Conservation (phyloP, 2,888 invertebrate genomes). For the Erebia ligea region DNA sequence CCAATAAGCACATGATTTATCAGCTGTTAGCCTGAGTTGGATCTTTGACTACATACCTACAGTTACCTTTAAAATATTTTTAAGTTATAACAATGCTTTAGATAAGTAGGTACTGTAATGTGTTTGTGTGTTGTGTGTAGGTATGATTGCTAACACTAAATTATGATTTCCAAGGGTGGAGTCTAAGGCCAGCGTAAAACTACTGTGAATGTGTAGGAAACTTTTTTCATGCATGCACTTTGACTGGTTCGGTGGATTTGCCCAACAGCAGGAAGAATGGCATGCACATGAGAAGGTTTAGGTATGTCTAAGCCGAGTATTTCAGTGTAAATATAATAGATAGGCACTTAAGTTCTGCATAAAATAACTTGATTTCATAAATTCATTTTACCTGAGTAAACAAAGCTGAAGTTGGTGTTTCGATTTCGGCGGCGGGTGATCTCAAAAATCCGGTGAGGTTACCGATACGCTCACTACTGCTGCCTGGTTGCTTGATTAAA, state of each 20-base stretch:
- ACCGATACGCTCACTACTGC: constrained; percentile 87
- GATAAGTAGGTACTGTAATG: too few relatives aligned
- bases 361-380: not conserved
- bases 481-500: constrained; percentile 81
- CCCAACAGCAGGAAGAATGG: too few relatives aligned
- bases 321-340: too few relatives aligned
- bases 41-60: not conserved
- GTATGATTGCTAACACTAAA: too few relatives aligned
- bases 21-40: not conserved
- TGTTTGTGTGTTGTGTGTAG: too few relatives aligned
- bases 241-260: too few relatives aligned
- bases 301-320: too few relatives aligned
- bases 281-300: too few relatives aligned
- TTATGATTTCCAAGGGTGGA: too few relatives aligned
- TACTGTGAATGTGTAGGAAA: not conserved
- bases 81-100: too few relatives aligned
- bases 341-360: not conserved
- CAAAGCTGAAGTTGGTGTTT: constrained; percentile 90
- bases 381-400: constrained; percentile 86
- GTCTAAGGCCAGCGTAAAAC: too few relatives aligned
- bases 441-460: constrained; percentile 83
- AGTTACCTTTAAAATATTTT: too few relatives aligned
- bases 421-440: constrained; percentile 80
- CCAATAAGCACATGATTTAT: not conserved
- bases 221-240: not conserved